Percentiles rank a stretch among this genome's conserved stretches.
Conservation (phyloP, 2,888 invertebrate species). For the Leucania comma region DNA sequence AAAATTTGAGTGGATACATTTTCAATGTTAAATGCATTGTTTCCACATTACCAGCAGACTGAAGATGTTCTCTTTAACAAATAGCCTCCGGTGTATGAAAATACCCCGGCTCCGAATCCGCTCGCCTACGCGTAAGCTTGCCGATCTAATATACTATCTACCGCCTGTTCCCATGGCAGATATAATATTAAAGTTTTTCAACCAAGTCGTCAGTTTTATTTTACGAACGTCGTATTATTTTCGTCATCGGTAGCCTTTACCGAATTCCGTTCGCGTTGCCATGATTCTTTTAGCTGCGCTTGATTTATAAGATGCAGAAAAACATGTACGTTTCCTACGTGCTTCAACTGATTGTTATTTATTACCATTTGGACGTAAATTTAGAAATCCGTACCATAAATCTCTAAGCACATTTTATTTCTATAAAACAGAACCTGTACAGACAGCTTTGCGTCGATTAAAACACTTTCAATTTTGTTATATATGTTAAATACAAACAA, state of each 20-base stretch:
- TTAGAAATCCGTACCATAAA: constrained; percentile 19
- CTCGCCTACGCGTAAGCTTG: constrained; percentile 75
- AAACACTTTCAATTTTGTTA: constrained; percentile 43
- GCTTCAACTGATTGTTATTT: constrained; percentile 36
- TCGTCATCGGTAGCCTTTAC: constrained; percentile 50
- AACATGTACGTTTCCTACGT: constrained; percentile 48
- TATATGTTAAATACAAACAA: constrained; percentile 7
- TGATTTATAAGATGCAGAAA: constrained; percentile 56
- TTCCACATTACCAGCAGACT: constrained; percentile 58
- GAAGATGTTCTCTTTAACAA: constrained; percentile 65
- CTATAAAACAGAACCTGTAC: constrained; percentile 6
- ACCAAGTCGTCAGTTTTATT: constrained; percentile 63
- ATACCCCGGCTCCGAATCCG: constrained; percentile 77
- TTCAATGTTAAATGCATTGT: constrained; percentile 51
- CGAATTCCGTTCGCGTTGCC: constrained; percentile 56
- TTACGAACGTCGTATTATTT: constrained; percentile 51
- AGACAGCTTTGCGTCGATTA: constrained; percentile 1
- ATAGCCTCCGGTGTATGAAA: constrained; percentile 70
- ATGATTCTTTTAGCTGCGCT: constrained; percentile 48
- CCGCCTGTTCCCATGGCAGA: constrained; percentile 73
- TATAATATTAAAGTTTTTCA: constrained; percentile 63
- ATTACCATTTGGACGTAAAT: constrained; percentile 27
- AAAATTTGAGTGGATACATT: constrained; percentile 39
- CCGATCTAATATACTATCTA: constrained; percentile 69
- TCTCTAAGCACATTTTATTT: constrained; percentile 17